Evolutionary conservation across 2,113 vertebrate genomes (phyloP), one percentile per base, ranked within the genome.

Genomic region (Hyperopisus bebe): DNA sequence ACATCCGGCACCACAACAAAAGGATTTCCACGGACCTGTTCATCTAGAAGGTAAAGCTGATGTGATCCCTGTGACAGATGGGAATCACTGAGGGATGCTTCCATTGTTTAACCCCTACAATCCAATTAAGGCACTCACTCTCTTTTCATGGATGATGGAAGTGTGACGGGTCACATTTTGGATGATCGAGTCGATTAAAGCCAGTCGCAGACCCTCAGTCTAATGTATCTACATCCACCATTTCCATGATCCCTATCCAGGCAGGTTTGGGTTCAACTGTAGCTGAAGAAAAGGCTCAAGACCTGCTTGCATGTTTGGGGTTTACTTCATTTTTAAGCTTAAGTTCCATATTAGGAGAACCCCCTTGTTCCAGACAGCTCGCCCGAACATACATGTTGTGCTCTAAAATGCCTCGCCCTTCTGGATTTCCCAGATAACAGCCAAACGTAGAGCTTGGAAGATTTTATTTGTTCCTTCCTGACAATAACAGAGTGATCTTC

Each of bases 81-180:
- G 5, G 74, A 80, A 80, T 19, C 74, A 42, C 74, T 39, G 31
- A 80, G 74, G 74, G 35, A 80, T 42, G 74, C 31, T 42, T 35
- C 74, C 74, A 80, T 80, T 80, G 74, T 80, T 80, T 80, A 80
- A 80, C 74, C 74, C 74, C 74, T 42, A 80, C 35, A 42, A 19
- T 42, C 35, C 74, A 80, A 80, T 80, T 80, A 80, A 42, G 17
- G 13, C 35, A 0, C 74, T 5, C 74, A 6, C 11, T 35, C 31
- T 42, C 19, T 42, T 80, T 80, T 17, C 35, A 80, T n/a, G 35
- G 35, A 42, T 80, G 74, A 80, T 5, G 35, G 35, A 80, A 80
- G 35, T 21, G 35, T 39, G 17, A 80, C 6, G 35, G 74, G 31
- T 80, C 6, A 35, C 9, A 11, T 4, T 80, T 80, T 80, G 15